Percentiles rank a stretch among this genome's conserved stretches.
phyloP scores from a whole-genome alignment of 2,113 vertebrate genomes.

The Scophthalmus maximus region DNA sequence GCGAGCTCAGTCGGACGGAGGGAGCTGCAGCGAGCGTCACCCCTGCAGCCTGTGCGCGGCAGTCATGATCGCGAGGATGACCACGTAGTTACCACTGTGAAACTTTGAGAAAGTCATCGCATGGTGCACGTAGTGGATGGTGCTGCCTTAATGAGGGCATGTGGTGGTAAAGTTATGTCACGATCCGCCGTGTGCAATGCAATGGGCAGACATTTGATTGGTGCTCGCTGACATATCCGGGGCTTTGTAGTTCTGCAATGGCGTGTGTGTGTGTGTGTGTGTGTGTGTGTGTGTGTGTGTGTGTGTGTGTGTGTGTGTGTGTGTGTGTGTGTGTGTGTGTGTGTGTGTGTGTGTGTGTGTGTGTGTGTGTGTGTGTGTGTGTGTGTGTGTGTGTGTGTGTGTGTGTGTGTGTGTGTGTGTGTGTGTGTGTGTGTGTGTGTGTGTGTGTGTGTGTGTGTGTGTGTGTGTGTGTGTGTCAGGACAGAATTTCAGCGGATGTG shows the following conservation, averaged over 20 bases:
- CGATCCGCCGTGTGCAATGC: not conserved
- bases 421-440: no score
- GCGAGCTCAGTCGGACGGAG: conserved; percentile 40
- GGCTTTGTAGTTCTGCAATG: not conserved
- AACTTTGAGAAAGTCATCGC: conserved; percentile 36
- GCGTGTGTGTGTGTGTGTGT: no score
- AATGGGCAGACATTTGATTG: conserved; percentile 3
- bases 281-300: no score
- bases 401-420: no score
- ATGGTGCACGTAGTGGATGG: not conserved
- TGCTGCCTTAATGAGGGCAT: conserved; percentile 28
- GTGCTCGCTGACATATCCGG: conserved; percentile 4
- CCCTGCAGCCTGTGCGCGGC: conserved; percentile 35
- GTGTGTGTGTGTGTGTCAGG: no score
- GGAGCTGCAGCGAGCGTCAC: conserved; percentile 29
- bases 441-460: no score
- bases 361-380: no score
- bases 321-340: no score
- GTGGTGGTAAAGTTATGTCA: conserved; percentile 13
- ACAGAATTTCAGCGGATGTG: conserved; percentile 25
- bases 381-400: no score
- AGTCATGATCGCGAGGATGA: conserved; percentile 33
- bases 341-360: no score
- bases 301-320: no score
- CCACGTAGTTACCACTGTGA: conserved; percentile 28